Base-by-base conservation (phyloP, 1,140 invertebrate species). In the Diabrotica virgifera region DNA sequence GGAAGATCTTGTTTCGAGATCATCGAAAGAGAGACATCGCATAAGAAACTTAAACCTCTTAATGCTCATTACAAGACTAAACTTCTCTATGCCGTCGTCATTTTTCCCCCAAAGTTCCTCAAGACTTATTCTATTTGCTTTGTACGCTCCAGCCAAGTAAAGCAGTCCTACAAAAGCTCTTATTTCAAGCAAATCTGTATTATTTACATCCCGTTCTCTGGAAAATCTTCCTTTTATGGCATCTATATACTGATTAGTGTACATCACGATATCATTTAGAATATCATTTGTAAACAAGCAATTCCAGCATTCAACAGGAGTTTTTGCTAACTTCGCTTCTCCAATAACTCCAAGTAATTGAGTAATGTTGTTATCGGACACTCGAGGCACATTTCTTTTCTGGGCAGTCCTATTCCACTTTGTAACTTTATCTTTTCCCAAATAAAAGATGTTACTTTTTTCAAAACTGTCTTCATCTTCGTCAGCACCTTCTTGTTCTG, bases 11-110 rank as follows among this genome's bases (percentile, higher is more conserved):
- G 74, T 74, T 35, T 64, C 8, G 38, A 58, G 66, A 59, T 78
- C 72, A 64, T 79, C 74, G 74, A 79, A 72, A 52, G 69, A n/a
- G 56, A 74, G 14, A 68, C 55, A 40, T 7, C 59, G 60, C 12
- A 68, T 14, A 13, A 77, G 57, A 70, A 77, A 76, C 10, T 64
- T 56, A 71, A 79, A 79, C 60, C 77, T 46, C 53, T 67, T 65
- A 38, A 66, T 14, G 36, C 51, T 63, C 73, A 78, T 77, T 10
- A 60, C 64, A 24, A 63, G 60, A 52, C 67, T 55, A 67, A 72
- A 74, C 35, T 68, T 62, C 60, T 68, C 69, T 9, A 70, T 66
- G 12, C 69, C 69, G 35, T 63, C 66, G 5, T 68, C 72, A 62
- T 71, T 53, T 46, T 50, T 64, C 9, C 7, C 46, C 71, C 74